Percentiles rank a stretch among this genome's conserved stretches.
phyloP scores from a whole-genome alignment of 2,888 invertebrate genomes.

The Leuctra nigra region DNA sequence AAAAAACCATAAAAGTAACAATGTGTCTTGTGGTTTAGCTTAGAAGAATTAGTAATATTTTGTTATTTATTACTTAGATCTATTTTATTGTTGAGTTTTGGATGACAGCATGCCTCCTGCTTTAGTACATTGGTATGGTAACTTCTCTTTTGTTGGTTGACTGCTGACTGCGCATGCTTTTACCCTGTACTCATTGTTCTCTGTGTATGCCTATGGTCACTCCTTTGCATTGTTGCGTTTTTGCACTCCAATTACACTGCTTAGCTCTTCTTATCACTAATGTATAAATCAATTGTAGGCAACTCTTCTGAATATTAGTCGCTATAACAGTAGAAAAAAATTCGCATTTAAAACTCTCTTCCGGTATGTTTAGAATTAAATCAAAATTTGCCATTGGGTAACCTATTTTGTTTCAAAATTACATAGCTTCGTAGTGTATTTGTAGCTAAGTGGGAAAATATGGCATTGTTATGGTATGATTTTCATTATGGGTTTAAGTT shows the following conservation, averaged over 20 bases:
- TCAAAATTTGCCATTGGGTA: too few species aligned
- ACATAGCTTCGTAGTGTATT: too few species aligned
- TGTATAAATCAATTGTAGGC: constrained; percentile 1
- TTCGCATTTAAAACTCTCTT: not conserved
- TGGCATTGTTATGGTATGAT: too few species aligned
- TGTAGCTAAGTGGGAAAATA: too few species aligned
- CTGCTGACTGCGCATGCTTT: not conserved
- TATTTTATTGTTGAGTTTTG: not conserved
- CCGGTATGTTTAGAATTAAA: constrained; percentile 14
- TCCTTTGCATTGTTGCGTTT: constrained; percentile 8
- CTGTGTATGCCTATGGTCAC: not conserved
- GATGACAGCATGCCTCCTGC: constrained; percentile 4
- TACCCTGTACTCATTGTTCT: not conserved
- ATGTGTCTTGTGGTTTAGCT: constrained; percentile 12
- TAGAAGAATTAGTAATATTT: constrained; percentile 1
- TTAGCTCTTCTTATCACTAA: constrained; percentile 12
- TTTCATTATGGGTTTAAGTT: too few species aligned
- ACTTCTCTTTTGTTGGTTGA: not conserved
- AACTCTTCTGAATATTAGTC: too few species aligned
- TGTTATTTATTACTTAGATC: constrained; percentile 1
- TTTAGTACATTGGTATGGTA: not conserved
- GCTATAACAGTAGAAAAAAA: constrained; percentile 11
- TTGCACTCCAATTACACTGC: constrained; percentile 12
- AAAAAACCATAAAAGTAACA: constrained; percentile 1
- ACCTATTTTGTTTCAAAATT: too few species aligned